Evolutionary conservation across 1,140 invertebrate species (phyloP).

Genomic region (Antheraea pernyi): DNA sequence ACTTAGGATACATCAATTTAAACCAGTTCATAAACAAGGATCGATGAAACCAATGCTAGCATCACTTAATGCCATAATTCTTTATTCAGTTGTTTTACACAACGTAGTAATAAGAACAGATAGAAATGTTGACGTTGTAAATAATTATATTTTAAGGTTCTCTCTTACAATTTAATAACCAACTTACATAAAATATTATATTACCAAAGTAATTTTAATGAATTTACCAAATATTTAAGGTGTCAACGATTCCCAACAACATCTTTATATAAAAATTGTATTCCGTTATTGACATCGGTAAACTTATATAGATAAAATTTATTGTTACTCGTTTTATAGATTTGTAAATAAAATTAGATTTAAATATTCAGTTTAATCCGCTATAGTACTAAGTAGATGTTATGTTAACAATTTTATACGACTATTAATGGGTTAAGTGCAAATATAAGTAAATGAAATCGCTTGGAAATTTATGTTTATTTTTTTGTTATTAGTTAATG

Average conservation of each 20-base stretch:
- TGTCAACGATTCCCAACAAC: no score
- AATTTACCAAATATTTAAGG: neutral
- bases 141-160: slow-evolving; percentile 37
- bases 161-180: slow-evolving; percentile 24
- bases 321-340: slow-evolving; percentile 56
- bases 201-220: slow-evolving; percentile 49
- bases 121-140: slow-evolving; percentile 25
- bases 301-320: slow-evolving; percentile 21
- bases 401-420: neutral
- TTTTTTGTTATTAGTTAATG: neutral
- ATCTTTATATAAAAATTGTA: neutral
- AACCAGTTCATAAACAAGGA: no score
- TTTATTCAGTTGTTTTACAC: slow-evolving; percentile 58
- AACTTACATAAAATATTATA: slow-evolving; percentile 17
- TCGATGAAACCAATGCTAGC: slow-evolving; percentile 18
- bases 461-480: no score
- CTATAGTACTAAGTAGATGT: neutral
- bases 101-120: slow-evolving; percentile 35
- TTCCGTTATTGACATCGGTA: neutral
- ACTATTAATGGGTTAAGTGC: slow-evolving; percentile 25
- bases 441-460: slow-evolving; percentile 16
- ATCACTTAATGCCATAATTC: slow-evolving; percentile 65
- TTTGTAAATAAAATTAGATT: slow-evolving; percentile 57
- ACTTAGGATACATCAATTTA: slow-evolving; percentile 11
- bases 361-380: neutral